Conservation (phyloP, 2,797 vertebrate species). For the Setipinna tenuifilis region DNA sequence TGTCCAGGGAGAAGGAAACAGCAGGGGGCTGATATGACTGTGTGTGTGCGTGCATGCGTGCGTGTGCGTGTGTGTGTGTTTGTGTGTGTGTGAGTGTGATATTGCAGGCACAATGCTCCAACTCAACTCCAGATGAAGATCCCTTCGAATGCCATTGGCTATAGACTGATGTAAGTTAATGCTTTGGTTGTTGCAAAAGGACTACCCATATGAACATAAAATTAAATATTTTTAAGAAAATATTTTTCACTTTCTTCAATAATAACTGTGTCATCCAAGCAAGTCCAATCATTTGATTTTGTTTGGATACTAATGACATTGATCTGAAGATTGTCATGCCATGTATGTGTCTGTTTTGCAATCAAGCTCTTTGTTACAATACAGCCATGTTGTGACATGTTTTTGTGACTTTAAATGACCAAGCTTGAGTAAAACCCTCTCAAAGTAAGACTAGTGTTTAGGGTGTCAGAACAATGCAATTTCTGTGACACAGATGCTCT, state of each 20-base stretch:
- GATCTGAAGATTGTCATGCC: slow-evolving; percentile 5
- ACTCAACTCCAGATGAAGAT: not conserved
- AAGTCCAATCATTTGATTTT: not conserved
- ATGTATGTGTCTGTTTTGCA: not conserved
- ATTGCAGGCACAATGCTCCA: not conserved
- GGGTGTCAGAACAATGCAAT: slow-evolving; percentile 32
- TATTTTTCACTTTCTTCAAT: not conserved
- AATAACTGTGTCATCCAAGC: not conserved
- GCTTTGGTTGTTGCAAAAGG: no score
- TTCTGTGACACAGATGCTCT: slow-evolving; percentile 29
- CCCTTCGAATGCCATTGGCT: not conserved
- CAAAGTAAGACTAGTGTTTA: slow-evolving; percentile 45
- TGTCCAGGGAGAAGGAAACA: not conserved
- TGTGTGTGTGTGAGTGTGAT: not conserved
- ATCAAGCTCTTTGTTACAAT: not conserved
- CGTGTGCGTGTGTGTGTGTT: no score
- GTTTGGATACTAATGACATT: not conserved
- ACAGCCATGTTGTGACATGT: slow-evolving; percentile 34
- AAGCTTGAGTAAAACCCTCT: slow-evolving; percentile 38
- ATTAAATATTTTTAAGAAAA: no score
- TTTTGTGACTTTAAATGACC: slow-evolving; percentile 7
- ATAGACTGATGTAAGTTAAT: not conserved
- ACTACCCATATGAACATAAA: no score
- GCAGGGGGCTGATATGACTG: not conserved
- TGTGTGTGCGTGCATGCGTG: not conserved